Evolutionary conservation across 2,113 vertebrate species (phyloP).

Genomic region (Hymenochirus boettgeri): DNA sequence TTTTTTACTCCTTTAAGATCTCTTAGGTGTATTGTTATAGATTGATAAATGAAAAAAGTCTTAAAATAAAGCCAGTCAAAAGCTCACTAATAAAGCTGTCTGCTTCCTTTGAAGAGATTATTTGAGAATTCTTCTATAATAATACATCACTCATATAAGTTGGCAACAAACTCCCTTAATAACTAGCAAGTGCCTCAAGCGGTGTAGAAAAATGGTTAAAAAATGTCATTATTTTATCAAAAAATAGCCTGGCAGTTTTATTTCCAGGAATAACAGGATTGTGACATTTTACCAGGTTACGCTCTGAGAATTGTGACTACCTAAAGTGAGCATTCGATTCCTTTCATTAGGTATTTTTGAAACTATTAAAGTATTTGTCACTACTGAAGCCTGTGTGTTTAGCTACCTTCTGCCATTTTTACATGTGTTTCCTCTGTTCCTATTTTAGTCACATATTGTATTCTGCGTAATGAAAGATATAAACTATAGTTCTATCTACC

Average conservation of each 20-base stretch:
- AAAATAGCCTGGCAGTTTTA: slow-evolving; percentile 16
- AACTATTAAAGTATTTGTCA: too few species aligned
- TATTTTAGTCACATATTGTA: too few species aligned
- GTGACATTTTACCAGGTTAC: slow-evolving; percentile 20
- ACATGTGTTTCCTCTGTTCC: too few species aligned
- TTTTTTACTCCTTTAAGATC: background rate
- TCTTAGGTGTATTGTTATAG: background rate
- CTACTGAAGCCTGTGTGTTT: too few species aligned
- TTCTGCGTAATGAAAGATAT: too few species aligned
- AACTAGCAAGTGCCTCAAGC: slow-evolving; percentile 33
- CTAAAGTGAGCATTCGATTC: slow-evolving; percentile 2
- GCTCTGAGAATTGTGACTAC: slow-evolving; percentile 1
- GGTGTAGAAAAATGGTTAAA: slow-evolving; percentile 21
- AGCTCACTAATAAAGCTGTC: slow-evolving; percentile 35
- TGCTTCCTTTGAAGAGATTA: slow-evolving; percentile 26
- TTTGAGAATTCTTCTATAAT: slow-evolving; percentile 30
- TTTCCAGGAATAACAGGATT: slow-evolving; percentile 24
- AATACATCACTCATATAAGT: slow-evolving; percentile 26
- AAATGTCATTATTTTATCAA: slow-evolving; percentile 38
- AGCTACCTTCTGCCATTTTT: too few species aligned
- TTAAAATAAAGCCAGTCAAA: background rate
- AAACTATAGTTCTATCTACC: too few species aligned
- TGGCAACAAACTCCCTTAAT: slow-evolving; percentile 24
- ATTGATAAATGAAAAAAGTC: slow-evolving; percentile 1
- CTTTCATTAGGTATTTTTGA: background rate